Evolutionary conservation across 2,113 vertebrate species (phyloP).

Genomic region (Hippocampus mohnikei): DNA sequence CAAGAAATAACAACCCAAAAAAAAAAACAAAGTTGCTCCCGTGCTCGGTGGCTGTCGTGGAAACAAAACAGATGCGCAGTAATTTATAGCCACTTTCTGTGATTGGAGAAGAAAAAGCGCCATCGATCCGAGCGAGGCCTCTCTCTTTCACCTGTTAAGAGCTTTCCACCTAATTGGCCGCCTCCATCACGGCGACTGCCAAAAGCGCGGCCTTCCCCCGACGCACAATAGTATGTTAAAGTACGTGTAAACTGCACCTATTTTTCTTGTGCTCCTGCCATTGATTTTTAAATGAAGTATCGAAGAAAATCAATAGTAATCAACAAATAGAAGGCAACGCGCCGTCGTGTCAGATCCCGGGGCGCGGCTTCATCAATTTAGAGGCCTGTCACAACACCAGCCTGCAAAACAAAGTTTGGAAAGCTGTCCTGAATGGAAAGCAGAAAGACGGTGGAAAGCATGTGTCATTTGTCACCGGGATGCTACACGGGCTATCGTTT

Average conservation of each 20-base stretch:
- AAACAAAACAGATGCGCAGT: conserved; percentile 88
- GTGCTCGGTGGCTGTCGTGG: conserved; percentile 80
- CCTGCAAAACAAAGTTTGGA: conserved; percentile 75
- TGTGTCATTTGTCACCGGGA: conserved; percentile 71
- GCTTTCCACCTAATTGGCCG: conserved; percentile 96
- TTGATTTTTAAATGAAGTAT: conserved; percentile 99
- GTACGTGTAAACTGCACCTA: conserved; percentile 89
- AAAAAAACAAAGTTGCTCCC: conserved; percentile 51
- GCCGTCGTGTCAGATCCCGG: conserved; percentile 82
- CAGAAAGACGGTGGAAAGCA: conserved; percentile 67
- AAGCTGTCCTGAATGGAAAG: conserved; percentile 78
- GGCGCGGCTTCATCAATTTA: conserved; percentile 84
- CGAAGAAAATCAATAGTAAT: conserved; percentile 99
- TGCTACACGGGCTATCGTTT: conserved; percentile 16
- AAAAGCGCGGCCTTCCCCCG: conserved; percentile 77
- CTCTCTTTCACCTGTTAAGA: conserved; percentile 95
- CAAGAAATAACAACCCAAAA: conserved; percentile 43
- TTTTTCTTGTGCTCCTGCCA: conserved; percentile 83
- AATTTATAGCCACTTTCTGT: conserved; percentile 98
- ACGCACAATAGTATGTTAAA: conserved; percentile 85
- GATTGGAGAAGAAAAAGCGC: conserved; percentile 89
- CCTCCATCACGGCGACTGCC: conserved; percentile 71
- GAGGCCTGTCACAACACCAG: conserved; percentile 85
- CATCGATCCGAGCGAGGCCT: conserved; percentile 82
- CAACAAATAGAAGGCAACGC: conserved; percentile 94